Conservation (phyloP, 2,113 vertebrate genomes). For the Hydropotes inermis region DNA sequence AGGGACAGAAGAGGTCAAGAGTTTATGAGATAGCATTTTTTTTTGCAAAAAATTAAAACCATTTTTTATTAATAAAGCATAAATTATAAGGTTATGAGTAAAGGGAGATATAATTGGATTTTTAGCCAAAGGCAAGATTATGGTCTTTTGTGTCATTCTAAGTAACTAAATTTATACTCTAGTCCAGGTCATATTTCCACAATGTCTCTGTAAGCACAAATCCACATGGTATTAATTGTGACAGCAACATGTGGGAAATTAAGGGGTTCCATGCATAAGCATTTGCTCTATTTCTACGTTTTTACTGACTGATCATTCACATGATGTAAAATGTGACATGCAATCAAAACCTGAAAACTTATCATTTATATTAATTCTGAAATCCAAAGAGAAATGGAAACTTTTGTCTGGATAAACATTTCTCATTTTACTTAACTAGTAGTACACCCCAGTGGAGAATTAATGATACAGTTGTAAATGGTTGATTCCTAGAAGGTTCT, state of each 20-base stretch:
- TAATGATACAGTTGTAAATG: neutral
- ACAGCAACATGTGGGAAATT: neutral
- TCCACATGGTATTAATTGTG: neutral
- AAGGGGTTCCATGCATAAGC: neutral
- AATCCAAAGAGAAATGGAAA: neutral
- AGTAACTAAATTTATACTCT: constrained; percentile 42
- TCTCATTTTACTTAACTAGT: neutral
- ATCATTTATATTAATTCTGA: neutral
- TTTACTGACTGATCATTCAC: neutral
- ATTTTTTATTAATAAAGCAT: constrained; percentile 67
- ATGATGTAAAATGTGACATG: neutral
- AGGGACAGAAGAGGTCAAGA: neutral
- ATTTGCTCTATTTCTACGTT: neutral
- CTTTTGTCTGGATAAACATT: neutral
- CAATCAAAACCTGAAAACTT: neutral
- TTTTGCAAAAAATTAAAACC: constrained; percentile 34
- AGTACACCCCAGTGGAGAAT: neutral
- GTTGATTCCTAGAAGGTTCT: neutral
- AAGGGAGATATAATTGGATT: constrained; percentile 63
- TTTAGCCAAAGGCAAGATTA: constrained; percentile 67
- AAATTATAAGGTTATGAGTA: constrained; percentile 50
- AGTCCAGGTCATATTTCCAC: neutral
- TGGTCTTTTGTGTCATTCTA: constrained; percentile 47
- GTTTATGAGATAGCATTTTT: constrained; percentile 19
- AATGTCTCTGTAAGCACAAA: neutral